Evolutionary conservation across 2,888 invertebrate genomes (phyloP).

Genomic region (Eupsilia transversa): DNA sequence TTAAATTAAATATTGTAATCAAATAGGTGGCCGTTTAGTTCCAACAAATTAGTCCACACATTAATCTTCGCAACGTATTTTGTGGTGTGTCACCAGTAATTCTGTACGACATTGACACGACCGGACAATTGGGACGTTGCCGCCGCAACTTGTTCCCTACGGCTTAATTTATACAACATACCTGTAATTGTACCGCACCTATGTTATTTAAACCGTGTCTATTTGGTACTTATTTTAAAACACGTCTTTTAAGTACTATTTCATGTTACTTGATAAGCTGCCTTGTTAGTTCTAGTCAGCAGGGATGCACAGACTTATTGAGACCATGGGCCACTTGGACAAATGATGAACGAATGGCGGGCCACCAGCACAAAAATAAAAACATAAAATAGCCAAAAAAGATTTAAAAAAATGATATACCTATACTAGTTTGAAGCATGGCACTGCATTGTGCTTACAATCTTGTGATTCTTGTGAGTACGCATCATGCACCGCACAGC

Average conservation of each 20-base stretch:
- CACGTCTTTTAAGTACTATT: not conserved
- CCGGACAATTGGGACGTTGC: conserved; percentile 45
- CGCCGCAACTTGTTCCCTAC: conserved; percentile 27
- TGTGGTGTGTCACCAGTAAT: conserved; percentile 47
- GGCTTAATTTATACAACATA: conserved; percentile 44
- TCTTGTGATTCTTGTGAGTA: too few species aligned
- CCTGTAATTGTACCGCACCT: conserved; percentile 42
- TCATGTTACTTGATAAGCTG: too few species aligned
- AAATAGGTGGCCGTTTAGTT: conserved; percentile 9
- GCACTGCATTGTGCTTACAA: too few species aligned
- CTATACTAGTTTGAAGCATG: too few species aligned
- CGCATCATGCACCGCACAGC: too few species aligned
- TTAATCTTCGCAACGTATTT: conserved; percentile 34
- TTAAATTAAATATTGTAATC: conserved; percentile 34
- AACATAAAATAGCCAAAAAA: too few species aligned
- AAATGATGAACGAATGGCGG: too few species aligned
- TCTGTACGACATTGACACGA: conserved; percentile 40
- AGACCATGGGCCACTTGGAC: too few species aligned
- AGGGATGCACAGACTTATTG: too few species aligned
- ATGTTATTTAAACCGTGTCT: conserved; percentile 19
- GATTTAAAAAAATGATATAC: too few species aligned
- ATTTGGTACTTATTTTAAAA: not conserved
- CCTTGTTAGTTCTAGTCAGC: too few species aligned
- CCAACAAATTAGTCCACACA: conserved; percentile 21
- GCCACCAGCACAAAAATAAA: too few species aligned